Evolutionary conservation across 2,113 vertebrate genomes (phyloP), one percentile per base, ranked within the genome.

Genomic region (Galbula dea): DNA sequence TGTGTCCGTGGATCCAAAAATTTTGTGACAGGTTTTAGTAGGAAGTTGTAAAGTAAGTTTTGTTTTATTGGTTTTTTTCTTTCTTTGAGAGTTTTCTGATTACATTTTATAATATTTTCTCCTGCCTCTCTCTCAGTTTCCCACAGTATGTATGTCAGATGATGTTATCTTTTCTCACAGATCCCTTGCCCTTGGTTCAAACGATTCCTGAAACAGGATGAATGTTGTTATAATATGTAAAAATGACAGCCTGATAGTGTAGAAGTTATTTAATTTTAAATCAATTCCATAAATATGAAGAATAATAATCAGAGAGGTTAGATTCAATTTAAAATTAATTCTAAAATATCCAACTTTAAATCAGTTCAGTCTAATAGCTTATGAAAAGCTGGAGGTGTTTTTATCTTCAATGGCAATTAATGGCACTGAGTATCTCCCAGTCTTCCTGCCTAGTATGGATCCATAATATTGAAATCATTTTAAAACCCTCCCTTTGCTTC

Each of bases 321-420:
- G 43, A 88, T 90, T 86, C 19, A 83, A 83, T 80, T 86, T 93
- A 54, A 92, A 94, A 86, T 92, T 54, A 86, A 92, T 90, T 83
- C 41, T 17, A 86, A 88, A 92, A 69, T 74, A 46, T 95, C 32
- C 51, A 58, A 86, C 32, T 86, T 71, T 72, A 77, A 86, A 76
- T 80, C 36, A 54, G 22, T 79, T 93, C 43, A 20, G 18, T 66
- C 24, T 63, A 77, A 74, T 8, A 74, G 34, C 11, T 74, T 90
- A 36, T 66, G 68, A 86, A 92, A 88, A 88, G 4, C 34, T 91
- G 55, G 11, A 72, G 36, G 27, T 91, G n/a, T 9, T 81, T 79
- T 91, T 89, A 89, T 86, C 58, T 87, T 91, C 61, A 81, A 30
- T 57, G n/a, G 14, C 43, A 72, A 58, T 74, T n/a, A 83, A 67